Percentiles rank a stretch among this genome's conserved stretches.
These are phyloP conservation scores for Nymphalis c-album DNA, from an alignment of 2,888 invertebrate species.

Conservation along the genomic window DNA sequence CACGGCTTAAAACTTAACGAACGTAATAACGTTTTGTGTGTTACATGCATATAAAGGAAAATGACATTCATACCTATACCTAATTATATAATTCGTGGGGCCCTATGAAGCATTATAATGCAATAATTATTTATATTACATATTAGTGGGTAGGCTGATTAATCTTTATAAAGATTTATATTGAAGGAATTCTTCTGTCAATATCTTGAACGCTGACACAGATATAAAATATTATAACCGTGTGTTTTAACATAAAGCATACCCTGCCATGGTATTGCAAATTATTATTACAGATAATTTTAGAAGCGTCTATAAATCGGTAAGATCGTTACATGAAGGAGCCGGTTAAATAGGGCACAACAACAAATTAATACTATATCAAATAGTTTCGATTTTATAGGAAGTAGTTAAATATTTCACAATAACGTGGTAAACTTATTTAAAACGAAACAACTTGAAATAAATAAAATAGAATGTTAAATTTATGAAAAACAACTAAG, in stretches of 20 bases:
- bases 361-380: conserved; percentile 40
- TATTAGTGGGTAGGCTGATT: no score
- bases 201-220: not conserved
- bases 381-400: conserved; percentile 17
- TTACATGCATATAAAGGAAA: no score
- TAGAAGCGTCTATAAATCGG: conserved; percentile 39
- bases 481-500: no score
- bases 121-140: no score
- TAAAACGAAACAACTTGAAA: not conserved
- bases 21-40: no score
- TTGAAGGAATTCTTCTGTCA: no score
- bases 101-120: no score
- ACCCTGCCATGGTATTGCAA: conserved; percentile 15
- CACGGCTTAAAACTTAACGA: no score
- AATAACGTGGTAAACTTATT: not conserved
- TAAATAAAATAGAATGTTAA: no score
- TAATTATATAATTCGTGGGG: no score
- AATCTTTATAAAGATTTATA: no score
- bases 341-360: conserved; percentile 43
- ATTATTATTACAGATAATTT: conserved; percentile 34
- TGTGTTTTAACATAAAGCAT: conserved; percentile 17
- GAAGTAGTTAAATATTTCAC: conserved; percentile 17
- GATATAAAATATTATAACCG: not conserved
- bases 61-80: no score
- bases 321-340: conserved; percentile 38